Conservation (phyloP, 2,113 vertebrate genomes). For the Girardinichthys multiradiatus region DNA sequence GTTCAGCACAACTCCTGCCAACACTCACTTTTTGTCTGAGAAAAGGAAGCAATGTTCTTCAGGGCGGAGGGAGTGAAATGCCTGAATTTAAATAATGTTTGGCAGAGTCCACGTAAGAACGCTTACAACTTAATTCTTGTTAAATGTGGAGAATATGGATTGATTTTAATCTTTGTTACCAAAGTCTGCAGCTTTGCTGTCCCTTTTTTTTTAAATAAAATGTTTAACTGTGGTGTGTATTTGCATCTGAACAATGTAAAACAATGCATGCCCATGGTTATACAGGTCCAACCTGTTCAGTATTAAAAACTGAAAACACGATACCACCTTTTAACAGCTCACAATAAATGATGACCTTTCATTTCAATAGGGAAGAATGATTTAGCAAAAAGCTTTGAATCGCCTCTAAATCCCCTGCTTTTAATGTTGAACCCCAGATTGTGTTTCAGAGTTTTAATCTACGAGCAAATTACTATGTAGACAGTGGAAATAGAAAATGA, state of each 20-base stretch:
- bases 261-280: not conserved
- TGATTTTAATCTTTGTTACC: too few relatives aligned
- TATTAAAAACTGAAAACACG: not conserved
- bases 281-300: not conserved
- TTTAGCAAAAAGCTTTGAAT: not conserved
- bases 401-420: not conserved
- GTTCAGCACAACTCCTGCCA: conserved; percentile 8
- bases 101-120: conserved; percentile 1
- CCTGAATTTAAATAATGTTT: conserved; percentile 2
- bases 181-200: too few relatives aligned
- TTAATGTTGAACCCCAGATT: not conserved
- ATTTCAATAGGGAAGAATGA: not conserved
- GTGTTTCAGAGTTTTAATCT: not conserved
- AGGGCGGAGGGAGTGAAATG: not conserved
- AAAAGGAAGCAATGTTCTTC: conserved; percentile 2
- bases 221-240: not conserved
- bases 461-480: not conserved
- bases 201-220: too few relatives aligned
- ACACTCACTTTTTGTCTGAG: conserved; percentile 11
- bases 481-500: too few relatives aligned
- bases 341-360: not conserved
- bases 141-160: not conserved
- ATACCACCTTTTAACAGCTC: not conserved
- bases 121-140: conserved; percentile 12
- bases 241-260: not conserved